A percentile compares a stretch with the other conserved stretches of the same genome.
Conservation (phyloP, 2,797 vertebrate genomes). For the Erpetoichthys calabaricus region DNA sequence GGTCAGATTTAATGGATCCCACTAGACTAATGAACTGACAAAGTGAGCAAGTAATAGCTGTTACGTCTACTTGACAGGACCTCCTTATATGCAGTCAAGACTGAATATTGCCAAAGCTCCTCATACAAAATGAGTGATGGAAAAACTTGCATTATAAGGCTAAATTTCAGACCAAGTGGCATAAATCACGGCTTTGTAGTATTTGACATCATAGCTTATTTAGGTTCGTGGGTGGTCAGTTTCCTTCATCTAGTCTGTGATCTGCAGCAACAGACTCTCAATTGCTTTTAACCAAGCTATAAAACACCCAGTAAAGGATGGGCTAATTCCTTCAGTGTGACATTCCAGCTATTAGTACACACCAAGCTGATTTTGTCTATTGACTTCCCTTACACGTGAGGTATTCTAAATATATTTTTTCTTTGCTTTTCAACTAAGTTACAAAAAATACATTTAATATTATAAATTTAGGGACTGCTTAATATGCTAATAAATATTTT, state of each 20-base stretch:
- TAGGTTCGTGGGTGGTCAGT: constrained; percentile 22
- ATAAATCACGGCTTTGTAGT: constrained; percentile 13
- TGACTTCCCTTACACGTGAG: too few relatives aligned
- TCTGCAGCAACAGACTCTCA: not conserved
- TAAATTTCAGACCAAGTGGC: constrained; percentile 14
- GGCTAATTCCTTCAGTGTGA: too few relatives aligned
- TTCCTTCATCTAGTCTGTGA: not conserved
- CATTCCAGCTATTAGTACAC: too few relatives aligned
- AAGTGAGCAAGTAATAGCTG: constrained; percentile 1
- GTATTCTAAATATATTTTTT: too few relatives aligned
- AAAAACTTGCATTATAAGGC: constrained; percentile 4
- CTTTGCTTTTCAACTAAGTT: too few relatives aligned
- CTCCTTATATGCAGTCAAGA: constrained; percentile 10
- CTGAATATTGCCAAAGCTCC: constrained; percentile 8
- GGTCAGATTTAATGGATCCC: too few relatives aligned
- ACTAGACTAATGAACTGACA: too few relatives aligned
- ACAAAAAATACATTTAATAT: too few relatives aligned
- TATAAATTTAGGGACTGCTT: too few relatives aligned
- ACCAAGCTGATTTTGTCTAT: too few relatives aligned
- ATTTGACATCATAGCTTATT: constrained; percentile 7
- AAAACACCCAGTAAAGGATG: not conserved
- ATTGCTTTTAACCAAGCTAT: not conserved
- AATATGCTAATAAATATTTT: too few relatives aligned
- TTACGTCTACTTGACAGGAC: constrained; percentile 7
- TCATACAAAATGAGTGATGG: constrained; percentile 7